Evolutionary conservation across 2,113 vertebrate genomes (phyloP).

Genomic region (Phalacrocorax aristotelis): DNA sequence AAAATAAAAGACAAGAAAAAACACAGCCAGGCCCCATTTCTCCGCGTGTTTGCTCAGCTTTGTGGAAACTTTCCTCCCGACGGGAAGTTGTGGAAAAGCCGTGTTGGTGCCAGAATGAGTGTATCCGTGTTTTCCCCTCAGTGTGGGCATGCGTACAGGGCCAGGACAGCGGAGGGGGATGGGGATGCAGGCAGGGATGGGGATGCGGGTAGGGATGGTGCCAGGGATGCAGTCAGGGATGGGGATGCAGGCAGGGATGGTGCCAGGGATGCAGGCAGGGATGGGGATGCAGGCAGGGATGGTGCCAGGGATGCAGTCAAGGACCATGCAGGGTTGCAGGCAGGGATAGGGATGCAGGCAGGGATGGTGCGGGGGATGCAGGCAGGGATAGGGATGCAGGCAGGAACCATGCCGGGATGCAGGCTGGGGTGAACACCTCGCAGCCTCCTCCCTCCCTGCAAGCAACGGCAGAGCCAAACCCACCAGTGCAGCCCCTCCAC

Average conservation of each 20-base stretch:
- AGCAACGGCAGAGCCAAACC: background rate
- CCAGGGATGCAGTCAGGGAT: background rate
- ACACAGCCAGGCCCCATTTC: background rate
- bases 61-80: background rate
- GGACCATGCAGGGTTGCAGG: no score
- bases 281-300: background rate
- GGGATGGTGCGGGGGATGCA: background rate
- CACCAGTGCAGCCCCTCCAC: rapidly evolving
- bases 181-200: background rate
- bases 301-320: background rate
- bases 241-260: background rate
- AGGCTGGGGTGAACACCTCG: background rate
- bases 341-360: background rate
- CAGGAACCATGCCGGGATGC: no score
- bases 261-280: no score
- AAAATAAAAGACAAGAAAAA: background rate
- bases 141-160: background rate
- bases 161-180: background rate
- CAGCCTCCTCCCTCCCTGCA: background rate
- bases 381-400: background rate
- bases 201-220: background rate
- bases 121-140: background rate
- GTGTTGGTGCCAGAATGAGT: background rate
- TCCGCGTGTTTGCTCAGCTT: background rate
- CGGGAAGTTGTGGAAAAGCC: conserved; percentile 1